Base-by-base conservation (phyloP, 2,113 vertebrate species). In the Arenaria interpres region DNA sequence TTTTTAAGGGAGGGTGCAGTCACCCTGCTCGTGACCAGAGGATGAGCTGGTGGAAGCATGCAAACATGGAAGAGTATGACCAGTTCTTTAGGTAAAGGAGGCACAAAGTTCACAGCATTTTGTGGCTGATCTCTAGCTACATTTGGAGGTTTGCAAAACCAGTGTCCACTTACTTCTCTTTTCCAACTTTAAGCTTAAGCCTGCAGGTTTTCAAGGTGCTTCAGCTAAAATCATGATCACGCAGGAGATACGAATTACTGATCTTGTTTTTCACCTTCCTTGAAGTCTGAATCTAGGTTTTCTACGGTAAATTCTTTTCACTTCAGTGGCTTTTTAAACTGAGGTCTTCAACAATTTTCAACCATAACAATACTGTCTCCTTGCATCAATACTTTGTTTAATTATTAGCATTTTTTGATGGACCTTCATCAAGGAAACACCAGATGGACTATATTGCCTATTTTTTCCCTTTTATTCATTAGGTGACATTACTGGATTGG, bases 161-260 rank as follows among this genome's bases (percentile, higher is more conserved):
- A 12, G n/a, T 17, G 46, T 51, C 53, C 22, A 10, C 68, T 91
- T 43, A 33, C 25, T 88, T 50, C 9, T 81, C 22, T 46, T 90
- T 85, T 68, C 18, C 59, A 66, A 0, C 7, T 69, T 66, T 27
- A 41, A 45, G 62, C 60, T 59, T 51, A 56, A 76, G 14, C 35
- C 41, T 66, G 54, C 15, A 54, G 48, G 20, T 73, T 93, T 85
- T 75, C 41, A 28, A 74, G 50, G 54, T 67, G n/a, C n/a, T 90
- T 67, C 75, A 63, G 32, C 24, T 48, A 54, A 54, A 51, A 46
- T 56, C 48, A 50, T 0, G 0, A 2, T 59, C 56, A 24, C 0
- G 4, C 21, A 75, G 18, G n/a, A 75, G 48, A 56, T 17, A 48
- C 0, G 18, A 67, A 39, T 81, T 80, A 12, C 27, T 71, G 41